Evolutionary conservation across 2,888 invertebrate species (phyloP).

Genomic region (Spilarctia lutea): DNA sequence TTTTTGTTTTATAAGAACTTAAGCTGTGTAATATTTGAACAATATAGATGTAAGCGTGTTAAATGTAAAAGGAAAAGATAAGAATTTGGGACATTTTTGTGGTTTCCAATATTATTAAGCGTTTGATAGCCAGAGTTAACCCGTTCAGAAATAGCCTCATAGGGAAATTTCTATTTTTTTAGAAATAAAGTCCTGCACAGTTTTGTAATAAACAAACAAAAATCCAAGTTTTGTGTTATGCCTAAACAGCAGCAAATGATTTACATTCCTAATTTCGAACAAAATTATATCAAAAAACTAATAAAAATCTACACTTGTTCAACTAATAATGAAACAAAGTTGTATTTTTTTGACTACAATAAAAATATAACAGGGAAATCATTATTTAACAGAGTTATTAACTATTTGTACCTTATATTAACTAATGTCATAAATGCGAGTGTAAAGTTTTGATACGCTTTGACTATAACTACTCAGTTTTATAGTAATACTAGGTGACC

Average conservation of each 20-base stretch:
- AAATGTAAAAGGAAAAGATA: background rate
- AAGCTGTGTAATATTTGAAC: background rate
- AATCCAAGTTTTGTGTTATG: too few species aligned
- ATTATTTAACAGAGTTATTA: background rate
- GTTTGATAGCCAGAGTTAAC: background rate
- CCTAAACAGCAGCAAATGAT: background rate
- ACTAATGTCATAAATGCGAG: background rate
- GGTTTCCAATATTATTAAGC: background rate
- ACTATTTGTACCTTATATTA: background rate
- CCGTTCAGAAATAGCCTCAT: too few species aligned
- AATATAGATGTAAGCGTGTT: background rate
- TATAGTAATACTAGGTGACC: too few species aligned
- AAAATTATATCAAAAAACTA: too few species aligned
- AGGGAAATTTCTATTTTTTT: too few species aligned
- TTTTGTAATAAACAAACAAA: too few species aligned
- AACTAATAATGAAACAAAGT: background rate
- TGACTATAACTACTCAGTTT: background rate
- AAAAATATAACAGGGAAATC: background rate
- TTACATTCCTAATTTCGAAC: background rate
- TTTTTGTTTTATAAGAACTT: constrained; percentile 2
- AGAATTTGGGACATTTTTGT: background rate
- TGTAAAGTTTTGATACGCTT: background rate
- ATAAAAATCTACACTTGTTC: too few species aligned
- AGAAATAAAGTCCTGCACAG: too few species aligned
- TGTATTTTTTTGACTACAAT: background rate